A percentile compares a stretch with the other conserved stretches of the same genome.
These are phyloP conservation scores for Toxotes lorentzi DNA, from an alignment of 2,797 vertebrate genomes.

Conservation along the genomic window DNA sequence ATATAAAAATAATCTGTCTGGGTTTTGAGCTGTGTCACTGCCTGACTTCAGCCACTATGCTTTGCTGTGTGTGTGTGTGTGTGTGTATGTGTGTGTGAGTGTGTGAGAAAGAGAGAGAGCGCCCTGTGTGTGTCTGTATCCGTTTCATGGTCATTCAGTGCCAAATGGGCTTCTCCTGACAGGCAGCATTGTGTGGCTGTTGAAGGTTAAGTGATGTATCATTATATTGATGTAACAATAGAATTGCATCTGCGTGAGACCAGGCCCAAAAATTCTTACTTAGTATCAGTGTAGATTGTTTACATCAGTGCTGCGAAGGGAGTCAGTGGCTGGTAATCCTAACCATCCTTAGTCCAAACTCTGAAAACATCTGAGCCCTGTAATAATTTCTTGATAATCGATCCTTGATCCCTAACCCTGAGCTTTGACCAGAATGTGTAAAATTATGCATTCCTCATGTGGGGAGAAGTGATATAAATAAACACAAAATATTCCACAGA, in stretches of 20 bases:
- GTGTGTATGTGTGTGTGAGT: neutral
- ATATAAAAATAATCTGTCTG: neutral
- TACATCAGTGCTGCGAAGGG: neutral
- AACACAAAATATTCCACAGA: neutral
- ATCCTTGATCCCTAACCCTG: neutral
- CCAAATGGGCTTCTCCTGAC: conserved; percentile 4
- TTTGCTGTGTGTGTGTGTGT: neutral
- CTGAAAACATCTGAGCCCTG: neutral
- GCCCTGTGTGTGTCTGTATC: conserved; percentile 1
- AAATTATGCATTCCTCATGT: neutral
- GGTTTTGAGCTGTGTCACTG: neutral
- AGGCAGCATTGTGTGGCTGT: accelerated
- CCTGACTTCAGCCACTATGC: neutral
- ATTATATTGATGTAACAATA: neutral
- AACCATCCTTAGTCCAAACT: neutral
- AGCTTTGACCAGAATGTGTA: neutral
- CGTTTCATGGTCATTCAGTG: neutral
- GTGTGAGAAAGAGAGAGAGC: too few species aligned
- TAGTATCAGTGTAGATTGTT: neutral
- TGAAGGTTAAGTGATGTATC: neutral
- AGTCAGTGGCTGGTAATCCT: neutral
- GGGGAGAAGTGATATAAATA: neutral
- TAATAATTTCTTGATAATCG: neutral
- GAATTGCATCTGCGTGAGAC: neutral
- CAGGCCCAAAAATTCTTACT: neutral